Base-by-base conservation (phyloP, 2,888 invertebrate species). In the Horisme vitalbata region DNA sequence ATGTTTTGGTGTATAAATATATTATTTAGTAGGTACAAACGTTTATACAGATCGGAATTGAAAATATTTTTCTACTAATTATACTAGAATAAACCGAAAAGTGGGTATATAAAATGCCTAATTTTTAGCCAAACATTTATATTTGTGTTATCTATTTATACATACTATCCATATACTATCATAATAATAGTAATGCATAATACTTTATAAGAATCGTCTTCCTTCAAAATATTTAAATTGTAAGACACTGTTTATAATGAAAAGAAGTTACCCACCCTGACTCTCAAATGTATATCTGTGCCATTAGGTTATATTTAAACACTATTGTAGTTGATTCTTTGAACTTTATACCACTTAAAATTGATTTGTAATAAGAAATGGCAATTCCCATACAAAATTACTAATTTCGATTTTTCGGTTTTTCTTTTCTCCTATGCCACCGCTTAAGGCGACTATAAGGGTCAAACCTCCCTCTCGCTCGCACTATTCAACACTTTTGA, bases 301-400 rank as follows among this genome's bases (percentile, higher is more conserved):
- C 82, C 80, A 83, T 82, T 71, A 54, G 27, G n/a, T 28, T 28
- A 24, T n/a, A n/a, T n/a, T n/a, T n/a, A n/a, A n/a, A n/a, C n/a
- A n/a, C n/a, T n/a, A n/a, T n/a, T n/a, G n/a, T n/a, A n/a, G n/a
- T n/a, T n/a, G n/a, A n/a, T n/a, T n/a, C n/a, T n/a, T n/a, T n/a
- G n/a, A n/a, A n/a, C n/a, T n/a, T n/a, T n/a, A n/a, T n/a, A n/a
- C n/a, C n/a, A n/a, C n/a, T n/a, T n/a, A n/a, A n/a, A n/a, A n/a
- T n/a, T n/a, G n/a, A n/a, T n/a, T n/a, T n/a, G n/a, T n/a, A n/a
- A n/a, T n/a, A n/a, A n/a, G n/a, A n/a, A n/a, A n/a, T n/a, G n/a
- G n/a, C n/a, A n/a, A n/a, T n/a, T n/a, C n/a, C n/a, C n/a, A n/a
- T n/a, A n/a, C n/a, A n/a, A n/a, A n/a, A n/a, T n/a, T n/a, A n/a